Evolutionary conservation across 2,797 vertebrate genomes (phyloP), one percentile per base, ranked within the genome.

Genomic region (Sandelia bainsii): DNA sequence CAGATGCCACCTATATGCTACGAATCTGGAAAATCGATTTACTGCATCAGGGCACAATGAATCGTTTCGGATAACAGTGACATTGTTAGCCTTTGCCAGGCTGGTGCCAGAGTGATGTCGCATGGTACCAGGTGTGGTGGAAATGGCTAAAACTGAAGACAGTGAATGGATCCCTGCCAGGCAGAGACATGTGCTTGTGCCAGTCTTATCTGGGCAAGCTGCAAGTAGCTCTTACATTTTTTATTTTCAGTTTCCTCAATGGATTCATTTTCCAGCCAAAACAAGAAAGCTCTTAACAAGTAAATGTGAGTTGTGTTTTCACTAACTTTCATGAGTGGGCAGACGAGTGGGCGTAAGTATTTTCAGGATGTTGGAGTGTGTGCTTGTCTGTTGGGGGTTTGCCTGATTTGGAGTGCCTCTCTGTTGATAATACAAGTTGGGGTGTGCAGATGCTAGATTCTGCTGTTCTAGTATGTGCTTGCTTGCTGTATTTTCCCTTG

Each of bases 211-310:
- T 81, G 77, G 77, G 76, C 74, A 82, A 81, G 77, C 63, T 48
- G 81, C 81, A 67, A 58, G 54, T 54, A 80, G 62, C 69, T 76
- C 50, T 75, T 86, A 54, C 66, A 76, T 87, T 85, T 90, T 87
- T 86, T 62, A 81, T 90, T 91, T 89, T 80, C 77, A 82, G 64
- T 87, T 88, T 88, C 70, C 83, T 82, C 78, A 75, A 71, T 19
- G 56, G 74, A 86, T 84, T 84, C 32, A 66, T 85, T 85, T 87
- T 48, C 37, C 71, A 77, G 87, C 80, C 79, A 89, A 88, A 86
- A 89, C 81, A 91, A 85, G 48, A 85, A 78, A 74, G 79, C 87
- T 89, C 81, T 89, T 88, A 84, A 88, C 79, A 72, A 82, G 87
- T 64, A 83, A 80, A 90, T 84, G 75, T 53, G 80, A 82, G 79